Evolutionary conservation across 2,888 invertebrate species (phyloP), one percentile per base, ranked within the genome.

Genomic region (Synergus gifuensis): DNA sequence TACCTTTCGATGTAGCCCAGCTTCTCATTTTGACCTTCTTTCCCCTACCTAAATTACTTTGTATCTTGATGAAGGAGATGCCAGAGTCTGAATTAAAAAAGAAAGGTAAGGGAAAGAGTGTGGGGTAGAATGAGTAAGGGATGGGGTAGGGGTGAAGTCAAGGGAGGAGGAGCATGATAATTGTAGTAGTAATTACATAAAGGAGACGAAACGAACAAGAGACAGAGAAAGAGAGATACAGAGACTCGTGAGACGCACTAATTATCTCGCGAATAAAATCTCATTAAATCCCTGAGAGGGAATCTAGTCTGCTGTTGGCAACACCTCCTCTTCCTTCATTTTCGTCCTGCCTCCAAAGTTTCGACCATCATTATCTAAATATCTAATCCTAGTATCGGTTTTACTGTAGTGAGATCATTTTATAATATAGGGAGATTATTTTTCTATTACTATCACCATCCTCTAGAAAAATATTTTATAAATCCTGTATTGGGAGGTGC

Each of bases 191-290:
- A 87, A 87, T 87, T 85, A 85, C 85, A 82, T 84, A 86, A 86
- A 87, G 85, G 82, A 84, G 84, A 83, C 77, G 83, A 82, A 76
- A 81, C 77, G 78, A 79, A 78, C n/a, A 79, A 77, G 80, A 76
- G 79, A 73, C 67, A 63, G 80, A 78, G 80, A 69, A 81, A 64
- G 79, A 81, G 63, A 79, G 81, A 78, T 81, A 83, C 77, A 80
- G 82, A 81, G 82, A 86, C 84, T 87, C 86, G 85, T 82, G 86
- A 88, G 88, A 88, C 86, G 87, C 87, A 88, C 88, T 89, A 88
- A 88, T 89, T 88, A 88, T 88, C 86, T 86, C 83, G 84, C 87
- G 86, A 87, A 87, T 87, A 85, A 87, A 87, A 87, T 87, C 87
- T 87, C 87, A 87, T 87, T 86, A 87, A 86, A 86, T 83, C 79